Evolutionary conservation across 2,113 vertebrate genomes (phyloP).

Genomic region (Myrmecophaga tridactyla): DNA sequence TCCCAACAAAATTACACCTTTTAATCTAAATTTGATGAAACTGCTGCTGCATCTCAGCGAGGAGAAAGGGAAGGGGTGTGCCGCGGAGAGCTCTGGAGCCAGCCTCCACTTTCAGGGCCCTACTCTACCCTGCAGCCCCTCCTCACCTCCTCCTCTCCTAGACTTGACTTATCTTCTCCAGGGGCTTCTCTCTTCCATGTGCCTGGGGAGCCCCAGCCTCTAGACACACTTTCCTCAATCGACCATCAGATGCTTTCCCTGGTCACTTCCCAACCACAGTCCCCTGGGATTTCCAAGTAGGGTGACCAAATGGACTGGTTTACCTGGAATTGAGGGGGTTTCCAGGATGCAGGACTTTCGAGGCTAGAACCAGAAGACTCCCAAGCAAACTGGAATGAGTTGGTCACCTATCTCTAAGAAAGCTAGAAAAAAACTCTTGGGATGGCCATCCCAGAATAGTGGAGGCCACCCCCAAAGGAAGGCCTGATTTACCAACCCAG

Average conservation of each 20-base stretch:
- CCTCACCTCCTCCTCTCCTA: background rate
- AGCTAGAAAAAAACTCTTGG: background rate
- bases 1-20: background rate
- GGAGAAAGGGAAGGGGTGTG: background rate
- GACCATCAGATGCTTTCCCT: background rate
- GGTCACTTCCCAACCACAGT: no score
- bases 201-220: background rate
- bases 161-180: background rate
- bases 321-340: background rate
- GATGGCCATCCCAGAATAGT: background rate
- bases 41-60: background rate
- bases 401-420: background rate
- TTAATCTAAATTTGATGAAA: slow-evolving; percentile 49
- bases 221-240: background rate
- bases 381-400: background rate
- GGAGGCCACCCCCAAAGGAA: background rate
- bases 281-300: background rate
- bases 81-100: background rate
- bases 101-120: background rate
- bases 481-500: background rate
- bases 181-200: background rate
- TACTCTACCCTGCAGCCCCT: background rate
- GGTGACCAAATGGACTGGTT: background rate
- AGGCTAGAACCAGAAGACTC: background rate
- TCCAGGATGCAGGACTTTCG: background rate